Evolutionary conservation across 2,113 vertebrate species (phyloP).

Genomic region (Zingel zingel): DNA sequence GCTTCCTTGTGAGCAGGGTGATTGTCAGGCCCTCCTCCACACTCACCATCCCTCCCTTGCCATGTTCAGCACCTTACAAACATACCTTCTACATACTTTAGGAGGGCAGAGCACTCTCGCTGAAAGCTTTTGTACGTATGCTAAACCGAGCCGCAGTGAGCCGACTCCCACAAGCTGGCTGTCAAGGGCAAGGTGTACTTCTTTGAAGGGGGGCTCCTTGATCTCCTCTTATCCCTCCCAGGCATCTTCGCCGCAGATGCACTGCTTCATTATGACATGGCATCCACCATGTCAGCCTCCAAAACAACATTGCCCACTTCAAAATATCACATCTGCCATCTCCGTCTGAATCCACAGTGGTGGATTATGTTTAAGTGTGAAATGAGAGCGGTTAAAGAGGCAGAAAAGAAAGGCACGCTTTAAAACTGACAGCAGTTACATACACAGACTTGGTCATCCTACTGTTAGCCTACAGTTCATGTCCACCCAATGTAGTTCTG

Average conservation of each 20-base stretch:
- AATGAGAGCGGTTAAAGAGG: constrained; percentile 15
- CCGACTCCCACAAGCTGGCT: constrained; percentile 66
- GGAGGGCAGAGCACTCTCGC: constrained; percentile 52
- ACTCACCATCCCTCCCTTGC: constrained; percentile 15
- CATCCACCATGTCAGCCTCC: constrained; percentile 58
- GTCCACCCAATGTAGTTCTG: not conserved
- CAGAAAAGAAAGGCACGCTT: constrained; percentile 5
- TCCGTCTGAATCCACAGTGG: constrained; percentile 43
- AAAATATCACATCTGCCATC: constrained; percentile 63
- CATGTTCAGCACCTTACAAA: constrained; percentile 25
- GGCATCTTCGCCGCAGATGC: constrained; percentile 70
- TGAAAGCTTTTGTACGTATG: constrained; percentile 25
- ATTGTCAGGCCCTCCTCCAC: constrained; percentile 33
- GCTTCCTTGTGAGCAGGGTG: not conserved
- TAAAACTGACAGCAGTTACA: not conserved
- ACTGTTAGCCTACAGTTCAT: not conserved
- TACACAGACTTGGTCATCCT: constrained; percentile 17
- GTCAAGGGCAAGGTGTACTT: constrained; percentile 75
- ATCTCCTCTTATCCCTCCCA: constrained; percentile 78
- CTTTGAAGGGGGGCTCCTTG: constrained; percentile 72
- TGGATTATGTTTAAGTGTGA: constrained; percentile 54
- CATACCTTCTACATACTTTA: constrained; percentile 24
- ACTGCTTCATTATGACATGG: constrained; percentile 76
- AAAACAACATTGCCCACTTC: constrained; percentile 48
- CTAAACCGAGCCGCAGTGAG: constrained; percentile 39